Evolutionary conservation across 2,888 invertebrate species (phyloP), one percentile per base, ranked within the genome.

Genomic region (Cephonodes hylas): DNA sequence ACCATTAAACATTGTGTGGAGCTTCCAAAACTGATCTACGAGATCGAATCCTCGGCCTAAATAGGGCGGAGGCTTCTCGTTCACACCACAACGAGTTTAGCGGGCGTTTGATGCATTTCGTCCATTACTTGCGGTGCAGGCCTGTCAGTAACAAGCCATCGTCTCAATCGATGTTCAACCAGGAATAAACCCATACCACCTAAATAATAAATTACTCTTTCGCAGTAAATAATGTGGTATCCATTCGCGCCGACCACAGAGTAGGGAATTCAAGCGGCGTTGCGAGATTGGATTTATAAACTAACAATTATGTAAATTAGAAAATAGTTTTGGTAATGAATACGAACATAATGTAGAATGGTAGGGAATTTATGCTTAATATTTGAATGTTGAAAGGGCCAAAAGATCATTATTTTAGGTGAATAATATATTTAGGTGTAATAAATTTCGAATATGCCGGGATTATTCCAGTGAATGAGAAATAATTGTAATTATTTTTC

Each of bases 131-230:
- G 53, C 10, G 53, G 53, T 31, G 31, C 31, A 48, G 46, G 22
- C 20, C 60, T 23, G 34, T 48, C 58, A 56, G 59, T 65, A 59
- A 62, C 62, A 59, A 63, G 20, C 31, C 63, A 69, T 68, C 63
- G 66, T 70, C 65, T 69, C 66, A 65, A 72, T 74, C 66, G 68
- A 69, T 68, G 66, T 63, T 66, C 68, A 68, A 69, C 68, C 70
- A 71, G 62, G 66, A 62, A 68, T 69, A 70, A 68, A 69, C 67
- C 71, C 68, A 66, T 68, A 65, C 62, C 57, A 66, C 64, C 61
- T 76, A 62, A 75, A 76, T 76, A 74, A 77, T 76, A 69, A 73
- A 76, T 69, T 66, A 59, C 63, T 66, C 63, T 75, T 72, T 68
- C 64, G 56, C 38, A 63, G 57, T 73, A 67, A 76, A 70, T 74